Conservation (phyloP, 2,113 vertebrate species). For the Pelmatolapia mariae region DNA sequence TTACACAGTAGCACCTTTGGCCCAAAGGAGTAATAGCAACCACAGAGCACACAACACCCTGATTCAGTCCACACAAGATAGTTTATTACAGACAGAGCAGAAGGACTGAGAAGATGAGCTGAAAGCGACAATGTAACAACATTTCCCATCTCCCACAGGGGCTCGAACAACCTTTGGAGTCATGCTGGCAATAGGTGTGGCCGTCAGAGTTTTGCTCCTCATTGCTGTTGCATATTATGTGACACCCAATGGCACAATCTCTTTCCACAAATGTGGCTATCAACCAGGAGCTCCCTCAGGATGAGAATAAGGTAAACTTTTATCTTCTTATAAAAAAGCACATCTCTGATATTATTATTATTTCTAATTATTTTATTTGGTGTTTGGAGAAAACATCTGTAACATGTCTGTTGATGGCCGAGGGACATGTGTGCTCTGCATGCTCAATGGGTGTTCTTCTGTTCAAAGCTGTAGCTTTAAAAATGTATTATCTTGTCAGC, state of each 20-base stretch:
- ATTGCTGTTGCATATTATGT: not conserved
- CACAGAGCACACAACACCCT: not conserved
- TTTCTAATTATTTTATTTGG: not conserved
- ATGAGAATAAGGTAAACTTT: not conserved
- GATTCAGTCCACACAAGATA: not conserved
- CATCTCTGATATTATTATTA: not conserved
- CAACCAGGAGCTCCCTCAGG: not conserved
- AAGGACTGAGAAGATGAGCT: not conserved
- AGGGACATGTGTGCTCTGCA: not conserved
- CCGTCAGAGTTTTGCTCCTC: not conserved
- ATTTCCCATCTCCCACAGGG: slow-evolving; percentile 43
- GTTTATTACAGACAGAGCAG: slow-evolving; percentile 30
- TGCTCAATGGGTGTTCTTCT: not conserved
- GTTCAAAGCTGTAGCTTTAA: not conserved
- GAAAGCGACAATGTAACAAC: slow-evolving; percentile 22
- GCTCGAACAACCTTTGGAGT: slow-evolving; percentile 22
- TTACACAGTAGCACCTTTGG: not conserved
- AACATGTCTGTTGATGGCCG: not conserved
- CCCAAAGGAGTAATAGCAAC: not conserved
- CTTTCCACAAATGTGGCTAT: not conserved
- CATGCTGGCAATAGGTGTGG: not conserved
- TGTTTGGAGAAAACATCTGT: not conserved
- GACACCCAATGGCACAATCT: not conserved
- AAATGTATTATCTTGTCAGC: not conserved
- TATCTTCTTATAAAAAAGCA: not conserved